Conservation (phyloP, 2,113 vertebrate genomes). For the Toxotes jaculatrix region DNA sequence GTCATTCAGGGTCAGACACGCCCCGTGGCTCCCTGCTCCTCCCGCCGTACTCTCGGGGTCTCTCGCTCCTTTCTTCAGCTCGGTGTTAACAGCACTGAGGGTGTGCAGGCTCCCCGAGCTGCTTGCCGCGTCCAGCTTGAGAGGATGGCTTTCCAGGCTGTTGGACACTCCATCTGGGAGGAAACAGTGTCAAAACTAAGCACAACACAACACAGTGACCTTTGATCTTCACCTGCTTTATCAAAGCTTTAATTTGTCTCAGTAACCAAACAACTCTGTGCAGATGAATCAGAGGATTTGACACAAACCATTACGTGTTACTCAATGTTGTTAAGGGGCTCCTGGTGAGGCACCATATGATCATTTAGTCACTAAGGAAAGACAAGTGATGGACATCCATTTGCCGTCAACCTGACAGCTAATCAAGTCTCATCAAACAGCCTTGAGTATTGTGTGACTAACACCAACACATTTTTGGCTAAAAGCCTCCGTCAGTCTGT, state of each 20-base stretch:
- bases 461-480: too few species aligned
- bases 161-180: constrained; percentile 84
- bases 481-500: too few species aligned
- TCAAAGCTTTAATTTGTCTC: background rate
- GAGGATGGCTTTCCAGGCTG: constrained; percentile 87
- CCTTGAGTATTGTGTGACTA: too few species aligned
- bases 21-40: constrained; percentile 85
- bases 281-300: background rate
- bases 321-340: too few species aligned
- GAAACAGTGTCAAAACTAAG: constrained; percentile 6
- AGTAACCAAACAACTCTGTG: background rate
- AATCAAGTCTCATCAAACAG: too few species aligned
- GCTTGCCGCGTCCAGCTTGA: constrained; percentile 86
- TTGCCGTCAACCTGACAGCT: too few species aligned
- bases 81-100: constrained; percentile 70
- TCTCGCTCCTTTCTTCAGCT: constrained; percentile 82
- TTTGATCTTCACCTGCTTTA: background rate
- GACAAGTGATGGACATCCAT: too few species aligned
- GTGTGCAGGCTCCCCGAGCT: constrained; percentile 76
- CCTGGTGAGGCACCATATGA: too few species aligned
- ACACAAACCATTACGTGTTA: background rate
- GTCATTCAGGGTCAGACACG: constrained; percentile 94
- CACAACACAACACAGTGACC: background rate
- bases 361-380: background rate
- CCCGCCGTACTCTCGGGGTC: constrained; percentile 72